These are phyloP conservation scores for Toxotes lorentzi DNA, from an alignment of 2,797 vertebrate species.

Conservation along the genomic window DNA sequence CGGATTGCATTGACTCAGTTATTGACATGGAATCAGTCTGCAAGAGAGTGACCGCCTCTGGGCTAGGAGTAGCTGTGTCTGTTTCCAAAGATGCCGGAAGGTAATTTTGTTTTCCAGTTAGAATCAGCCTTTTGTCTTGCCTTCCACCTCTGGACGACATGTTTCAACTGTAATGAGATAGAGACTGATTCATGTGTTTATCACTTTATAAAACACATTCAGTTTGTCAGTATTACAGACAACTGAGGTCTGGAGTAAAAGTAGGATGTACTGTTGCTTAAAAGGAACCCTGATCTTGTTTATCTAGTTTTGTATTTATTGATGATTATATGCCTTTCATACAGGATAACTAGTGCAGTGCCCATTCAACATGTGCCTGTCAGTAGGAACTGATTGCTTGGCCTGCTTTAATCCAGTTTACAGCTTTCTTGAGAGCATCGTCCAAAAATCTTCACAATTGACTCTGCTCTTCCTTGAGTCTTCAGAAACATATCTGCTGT, in stretches of 20 bases:
- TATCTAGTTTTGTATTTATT: too few species aligned
- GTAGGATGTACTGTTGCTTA: neutral
- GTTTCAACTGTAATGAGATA: neutral
- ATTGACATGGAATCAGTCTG: conserved; percentile 96
- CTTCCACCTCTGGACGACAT: neutral
- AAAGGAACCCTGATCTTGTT: neutral
- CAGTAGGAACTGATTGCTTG: too few species aligned
- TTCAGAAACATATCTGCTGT: too few species aligned
- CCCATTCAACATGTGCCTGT: too few species aligned
- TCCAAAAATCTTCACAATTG: too few species aligned
- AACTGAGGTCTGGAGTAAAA: neutral
- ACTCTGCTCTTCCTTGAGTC: too few species aligned
- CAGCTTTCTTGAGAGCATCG: too few species aligned
- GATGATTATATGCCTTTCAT: too few species aligned
- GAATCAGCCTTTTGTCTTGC: neutral
- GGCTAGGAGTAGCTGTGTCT: conserved; percentile 90
- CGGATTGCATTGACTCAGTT: conserved; percentile 92
- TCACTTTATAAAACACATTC: neutral
- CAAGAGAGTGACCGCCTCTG: conserved; percentile 86
- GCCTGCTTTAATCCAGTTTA: too few species aligned
- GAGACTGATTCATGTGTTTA: neutral
- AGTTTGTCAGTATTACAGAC: too few species aligned
- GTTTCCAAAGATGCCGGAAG: conserved; percentile 96
- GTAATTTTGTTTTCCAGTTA: conserved; percentile 71
- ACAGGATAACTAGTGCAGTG: too few species aligned